Base-by-base conservation (phyloP, 2,888 invertebrate genomes). In the Pollenia labialis region DNA sequence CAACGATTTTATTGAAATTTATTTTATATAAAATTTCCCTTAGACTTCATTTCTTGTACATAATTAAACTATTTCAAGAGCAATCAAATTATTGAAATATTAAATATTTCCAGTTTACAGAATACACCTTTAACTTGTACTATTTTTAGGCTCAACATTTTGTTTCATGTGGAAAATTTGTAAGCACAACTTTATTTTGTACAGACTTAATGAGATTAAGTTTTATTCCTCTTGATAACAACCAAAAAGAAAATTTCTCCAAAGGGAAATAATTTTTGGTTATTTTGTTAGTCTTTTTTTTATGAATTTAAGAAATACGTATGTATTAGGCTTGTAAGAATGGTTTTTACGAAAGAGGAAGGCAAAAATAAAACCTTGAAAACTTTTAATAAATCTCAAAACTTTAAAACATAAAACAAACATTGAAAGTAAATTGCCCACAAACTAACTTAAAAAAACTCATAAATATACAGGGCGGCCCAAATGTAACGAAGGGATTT, bases 371-470 rank as follows among this genome's bases (percentile, higher is more conserved):
- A 62, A 40, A 54, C 32, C 40, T 60, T 60, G 50, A 76, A 80
- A 82, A 75, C 42, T 82, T 82, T 82, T 82, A 75, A 82, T 75
- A 82, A 82, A 82, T 76, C 75, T 74, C 68, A 52, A n/a, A 72
- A 74, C 18, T 74, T 75, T 44, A 69, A 52, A 58, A 68, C 50
- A 68, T 75, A 81, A 81, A 81, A 75, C 58, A 81, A 60, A 82
- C 75, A 75, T 69, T 69, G 81, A 75, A 75, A 60, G 46, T 75
- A 82, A 75, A 82, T 75, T 50, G 81, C 68, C 75, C 68, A 82
- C 75, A 69, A 42, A 72, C 56, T 64, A 16, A 74, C 32, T 11
- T 4, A 32, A 32, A 6, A 0, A 32, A 32, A 32, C 32, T 32
- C 32, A 32, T 32, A 32, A 4, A 1, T 32, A 32, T 0, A 32